phyloP scores from a whole-genome alignment of 2,888 invertebrate species.

The Acanthosoma haemorrhoidale region DNA sequence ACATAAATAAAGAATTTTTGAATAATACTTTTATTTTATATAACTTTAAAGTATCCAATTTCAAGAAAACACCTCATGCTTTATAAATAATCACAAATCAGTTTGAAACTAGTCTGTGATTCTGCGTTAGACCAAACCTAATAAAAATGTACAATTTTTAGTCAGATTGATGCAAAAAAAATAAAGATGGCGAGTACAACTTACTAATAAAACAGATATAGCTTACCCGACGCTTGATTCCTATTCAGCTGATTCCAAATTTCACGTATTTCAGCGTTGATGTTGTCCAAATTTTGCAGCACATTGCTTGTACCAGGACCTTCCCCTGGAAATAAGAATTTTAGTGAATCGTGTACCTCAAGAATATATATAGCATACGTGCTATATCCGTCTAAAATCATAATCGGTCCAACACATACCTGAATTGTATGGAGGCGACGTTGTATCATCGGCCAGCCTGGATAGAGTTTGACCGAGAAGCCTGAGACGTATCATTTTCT shows the following conservation, averaged over 20 bases:
- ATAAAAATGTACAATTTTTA: too few relatives aligned
- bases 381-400: not conserved
- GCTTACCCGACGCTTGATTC: constrained; percentile 22
- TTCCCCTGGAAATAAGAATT: not conserved
- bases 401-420: not conserved
- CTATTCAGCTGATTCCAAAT: constrained; percentile 50
- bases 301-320: constrained; percentile 47
- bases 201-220: too few relatives aligned
- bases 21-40: too few relatives aligned
- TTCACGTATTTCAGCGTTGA: constrained; percentile 65
- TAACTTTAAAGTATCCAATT: too few relatives aligned
- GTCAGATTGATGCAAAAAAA: too few relatives aligned
- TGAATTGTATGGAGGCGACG: constrained; percentile 53
- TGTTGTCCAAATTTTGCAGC: constrained; percentile 60
- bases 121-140: too few relatives aligned
- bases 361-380: not conserved
- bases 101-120: too few relatives aligned
- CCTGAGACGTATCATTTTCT: constrained; percentile 72
- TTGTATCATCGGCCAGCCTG: constrained; percentile 50
- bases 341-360: too few relatives aligned
- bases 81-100: too few relatives aligned
- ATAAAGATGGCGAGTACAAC: too few relatives aligned
- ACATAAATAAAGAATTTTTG: not conserved
- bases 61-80: too few relatives aligned
- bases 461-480: constrained; percentile 74